Conservation (phyloP, 2,113 vertebrate genomes). For the Otolemur garnettii region DNA sequence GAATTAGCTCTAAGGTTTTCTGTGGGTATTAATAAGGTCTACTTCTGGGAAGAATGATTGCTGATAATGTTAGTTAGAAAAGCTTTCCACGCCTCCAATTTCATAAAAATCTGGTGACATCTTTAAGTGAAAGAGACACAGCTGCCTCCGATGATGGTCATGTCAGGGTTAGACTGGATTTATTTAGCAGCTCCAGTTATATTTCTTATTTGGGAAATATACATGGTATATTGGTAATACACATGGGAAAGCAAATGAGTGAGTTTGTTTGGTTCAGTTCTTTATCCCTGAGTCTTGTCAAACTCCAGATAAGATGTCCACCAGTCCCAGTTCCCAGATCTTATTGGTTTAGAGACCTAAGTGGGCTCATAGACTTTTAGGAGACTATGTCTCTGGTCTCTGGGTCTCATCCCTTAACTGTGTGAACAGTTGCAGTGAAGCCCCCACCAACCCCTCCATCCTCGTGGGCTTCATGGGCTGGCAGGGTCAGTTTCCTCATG, state of each 20-base stretch:
- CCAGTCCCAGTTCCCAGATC: background rate
- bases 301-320: background rate
- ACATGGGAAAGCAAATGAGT: background rate
- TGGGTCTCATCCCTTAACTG: background rate
- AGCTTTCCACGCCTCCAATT: background rate
- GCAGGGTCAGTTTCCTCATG: background rate
- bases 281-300: background rate
- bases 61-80: background rate
- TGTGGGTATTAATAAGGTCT: conserved; percentile 8
- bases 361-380: background rate
- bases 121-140: background rate
- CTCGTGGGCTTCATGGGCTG: background rate
- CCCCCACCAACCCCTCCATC: background rate
- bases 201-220: background rate
- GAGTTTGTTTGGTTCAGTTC: background rate
- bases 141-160: background rate
- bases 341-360: background rate
- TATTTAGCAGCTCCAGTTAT: background rate
- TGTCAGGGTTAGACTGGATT: background rate
- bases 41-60: background rate
- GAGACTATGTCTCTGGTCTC: background rate
- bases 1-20: conserved; percentile 26
- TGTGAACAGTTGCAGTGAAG: background rate
- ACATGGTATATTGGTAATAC: background rate
- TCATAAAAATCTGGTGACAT: background rate